A percentile compares a stretch with the other conserved stretches of the same genome.
phyloP scores from a whole-genome alignment of 2,113 vertebrate genomes.

The Rhinichthys klamathensis region DNA sequence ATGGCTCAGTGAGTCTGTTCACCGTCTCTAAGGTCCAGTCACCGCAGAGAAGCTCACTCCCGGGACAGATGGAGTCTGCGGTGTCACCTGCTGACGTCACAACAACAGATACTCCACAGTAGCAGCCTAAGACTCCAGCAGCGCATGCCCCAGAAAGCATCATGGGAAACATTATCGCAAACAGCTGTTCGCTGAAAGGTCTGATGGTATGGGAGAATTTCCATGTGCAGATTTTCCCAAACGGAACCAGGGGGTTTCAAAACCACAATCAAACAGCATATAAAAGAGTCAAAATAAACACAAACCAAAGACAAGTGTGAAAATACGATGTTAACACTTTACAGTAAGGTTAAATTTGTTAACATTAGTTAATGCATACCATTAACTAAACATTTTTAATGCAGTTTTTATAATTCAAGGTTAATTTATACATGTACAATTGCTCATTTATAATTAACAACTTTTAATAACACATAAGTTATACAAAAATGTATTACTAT shows the following conservation, averaged over 20 bases:
- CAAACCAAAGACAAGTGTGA: not conserved
- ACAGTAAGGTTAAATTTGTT: not conserved
- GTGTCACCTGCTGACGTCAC: slow-evolving; percentile 66
- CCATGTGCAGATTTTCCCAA: slow-evolving; percentile 10
- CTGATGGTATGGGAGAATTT: slow-evolving; percentile 5
- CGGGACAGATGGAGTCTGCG: slow-evolving; percentile 66
- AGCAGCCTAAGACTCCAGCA: slow-evolving; percentile 44
- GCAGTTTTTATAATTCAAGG: not conserved
- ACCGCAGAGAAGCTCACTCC: slow-evolving; percentile 44
- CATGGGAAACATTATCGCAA: slow-evolving; percentile 28
- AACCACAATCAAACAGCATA: not conserved
- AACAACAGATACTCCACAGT: slow-evolving; percentile 50
- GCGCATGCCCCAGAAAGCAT: slow-evolving; percentile 23
- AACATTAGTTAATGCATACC: not conserved
- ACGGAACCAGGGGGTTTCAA: not conserved
- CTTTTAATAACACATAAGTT: not conserved
- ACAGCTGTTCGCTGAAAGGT: slow-evolving; percentile 25
- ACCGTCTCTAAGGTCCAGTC: slow-evolving; percentile 31
- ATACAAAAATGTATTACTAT: not conserved
- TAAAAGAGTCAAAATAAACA: not conserved
- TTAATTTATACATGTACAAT: not conserved
- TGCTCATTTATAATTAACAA: too few relatives aligned
- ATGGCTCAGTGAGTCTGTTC: slow-evolving; percentile 39
- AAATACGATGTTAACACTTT: not conserved
- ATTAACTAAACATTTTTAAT: not conserved